phyloP scores from a whole-genome alignment of 1,140 invertebrate genomes.

The Lasioglossum baleicum region DNA sequence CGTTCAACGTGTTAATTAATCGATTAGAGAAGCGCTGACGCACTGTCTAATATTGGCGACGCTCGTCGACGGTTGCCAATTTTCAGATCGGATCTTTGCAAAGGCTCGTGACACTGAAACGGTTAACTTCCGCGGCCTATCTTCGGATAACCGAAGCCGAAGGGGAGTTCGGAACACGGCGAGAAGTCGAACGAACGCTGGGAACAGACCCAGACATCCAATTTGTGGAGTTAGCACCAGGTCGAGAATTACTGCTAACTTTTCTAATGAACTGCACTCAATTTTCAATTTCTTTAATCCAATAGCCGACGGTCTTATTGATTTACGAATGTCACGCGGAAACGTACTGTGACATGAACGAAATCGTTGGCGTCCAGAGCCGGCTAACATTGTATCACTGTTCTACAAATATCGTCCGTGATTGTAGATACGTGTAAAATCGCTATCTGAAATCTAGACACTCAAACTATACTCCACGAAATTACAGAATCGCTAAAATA shows the following conservation, averaged over 20 bases:
- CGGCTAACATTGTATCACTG: too few relatives aligned
- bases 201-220: constrained; percentile 29
- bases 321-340: constrained; percentile 22
- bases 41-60: too few relatives aligned
- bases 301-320: constrained; percentile 21
- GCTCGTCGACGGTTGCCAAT: too few relatives aligned
- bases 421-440: too few relatives aligned
- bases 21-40: too few relatives aligned
- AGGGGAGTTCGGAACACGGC: not conserved
- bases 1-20: too few relatives aligned
- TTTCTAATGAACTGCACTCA: constrained; percentile 47
- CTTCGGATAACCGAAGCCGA: constrained; percentile 17
- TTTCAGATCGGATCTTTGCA: not conserved
- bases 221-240: constrained; percentile 52
- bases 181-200: constrained; percentile 1
- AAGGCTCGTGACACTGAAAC: not conserved
- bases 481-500: too few relatives aligned
- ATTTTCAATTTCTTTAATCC: constrained; percentile 52
- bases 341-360: not conserved
- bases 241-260: constrained; percentile 54
- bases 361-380: not conserved
- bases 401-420: too few relatives aligned
- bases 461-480: too few relatives aligned
- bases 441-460: too few relatives aligned
- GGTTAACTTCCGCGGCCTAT: constrained; percentile 16